Evolutionary conservation across 2,888 invertebrate species (phyloP), one percentile per base, ranked within the genome.

Genomic region (Caradrina clavipalpis): DNA sequence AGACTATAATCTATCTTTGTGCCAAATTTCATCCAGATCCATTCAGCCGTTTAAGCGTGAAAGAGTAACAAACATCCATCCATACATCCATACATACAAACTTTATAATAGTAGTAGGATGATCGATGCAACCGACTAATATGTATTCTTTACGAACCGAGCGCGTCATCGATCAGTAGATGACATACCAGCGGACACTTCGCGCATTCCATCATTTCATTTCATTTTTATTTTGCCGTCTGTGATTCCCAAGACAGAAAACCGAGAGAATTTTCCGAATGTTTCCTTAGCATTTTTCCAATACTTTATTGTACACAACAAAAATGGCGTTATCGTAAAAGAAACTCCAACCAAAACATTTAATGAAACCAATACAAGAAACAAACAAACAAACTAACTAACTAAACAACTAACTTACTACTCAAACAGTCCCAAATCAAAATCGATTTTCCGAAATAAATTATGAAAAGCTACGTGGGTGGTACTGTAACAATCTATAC

Each of bases 51-150:
- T n/a, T n/a, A n/a, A n/a, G n/a, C n/a, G n/a, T n/a, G n/a, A n/a
- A n/a, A n/a, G n/a, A n/a, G n/a, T n/a, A n/a, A n/a, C n/a, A n/a
- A n/a, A n/a, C n/a, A n/a, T n/a, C n/a, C n/a, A n/a, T n/a, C n/a
- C n/a, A n/a, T n/a, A n/a, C n/a, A n/a, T n/a, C n/a, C n/a, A n/a
- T n/a, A n/a, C n/a, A n/a, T n/a, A n/a, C n/a, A n/a, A n/a, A n/a
- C n/a, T n/a, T n/a, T n/a, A n/a, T n/a, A n/a, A n/a, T n/a, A n/a
- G n/a, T n/a, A n/a, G n/a, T n/a, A n/a, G n/a, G n/a, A 79, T 74
- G 75, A 80, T 80, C 45, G 72, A 84, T 79, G 76, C 78, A 73
- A 68, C 61, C 11, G 42, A 60, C 53, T 70, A 67, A 83, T 86
- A 77, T 76, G 72, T 84, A 84, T 82, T 82, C 83, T 22, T 62